Evolutionary conservation across 2,888 invertebrate species (phyloP).

Genomic region (Euplexia lucipara): DNA sequence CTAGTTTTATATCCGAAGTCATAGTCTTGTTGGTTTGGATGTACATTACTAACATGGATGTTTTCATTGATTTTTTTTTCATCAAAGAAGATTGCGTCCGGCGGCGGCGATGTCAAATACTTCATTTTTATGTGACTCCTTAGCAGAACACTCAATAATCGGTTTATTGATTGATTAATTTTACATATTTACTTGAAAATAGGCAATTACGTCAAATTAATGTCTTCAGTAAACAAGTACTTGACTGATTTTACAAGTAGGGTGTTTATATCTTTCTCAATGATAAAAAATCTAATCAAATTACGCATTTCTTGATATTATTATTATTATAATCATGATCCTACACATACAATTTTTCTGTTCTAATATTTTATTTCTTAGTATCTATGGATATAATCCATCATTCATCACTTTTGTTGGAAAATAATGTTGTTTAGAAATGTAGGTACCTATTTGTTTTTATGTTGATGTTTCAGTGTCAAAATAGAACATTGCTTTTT

Average conservation of each 20-base stretch:
- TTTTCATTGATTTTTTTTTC: conserved; percentile 65
- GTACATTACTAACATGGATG: conserved; percentile 57
- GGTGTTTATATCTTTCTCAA: neutral
- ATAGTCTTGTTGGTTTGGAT: conserved; percentile 41
- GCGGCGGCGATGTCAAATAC: conserved; percentile 4
- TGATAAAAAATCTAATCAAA: conserved; percentile 16
- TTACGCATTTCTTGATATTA: conserved; percentile 18
- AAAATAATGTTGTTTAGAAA: neutral
- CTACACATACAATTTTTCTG: neutral
- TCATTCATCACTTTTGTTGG: neutral
- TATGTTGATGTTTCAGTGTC: conserved; percentile 18
- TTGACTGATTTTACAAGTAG: no score
- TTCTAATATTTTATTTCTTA: neutral
- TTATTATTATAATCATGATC: neutral
- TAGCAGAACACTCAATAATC: conserved; percentile 3
- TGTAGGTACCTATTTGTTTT: conserved; percentile 10
- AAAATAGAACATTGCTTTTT: neutral
- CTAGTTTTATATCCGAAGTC: conserved; percentile 59
- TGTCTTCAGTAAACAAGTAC: neutral
- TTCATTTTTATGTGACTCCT: conserved; percentile 2
- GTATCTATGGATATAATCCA: neutral
- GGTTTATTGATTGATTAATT: conserved; percentile 18
- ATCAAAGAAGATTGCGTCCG: conserved; percentile 4
- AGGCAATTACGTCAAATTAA: conserved; percentile 6
- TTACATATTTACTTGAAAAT: neutral